phyloP scores from a whole-genome alignment of 2,888 invertebrate species.

The Dromius quadrimaculatus region DNA sequence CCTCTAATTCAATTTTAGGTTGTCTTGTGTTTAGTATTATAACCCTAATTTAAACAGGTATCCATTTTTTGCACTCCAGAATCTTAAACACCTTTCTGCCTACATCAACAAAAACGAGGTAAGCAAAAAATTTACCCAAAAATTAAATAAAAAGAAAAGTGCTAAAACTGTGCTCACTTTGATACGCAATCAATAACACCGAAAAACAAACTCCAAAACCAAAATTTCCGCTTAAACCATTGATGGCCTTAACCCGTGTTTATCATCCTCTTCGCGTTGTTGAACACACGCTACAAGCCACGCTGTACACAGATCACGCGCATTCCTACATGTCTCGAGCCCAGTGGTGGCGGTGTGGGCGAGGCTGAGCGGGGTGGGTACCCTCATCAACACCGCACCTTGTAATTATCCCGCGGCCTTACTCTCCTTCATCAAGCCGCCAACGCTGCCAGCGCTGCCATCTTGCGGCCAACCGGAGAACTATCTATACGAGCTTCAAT shows the following conservation, averaged over 20 bases:
- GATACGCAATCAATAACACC: conserved; percentile 13
- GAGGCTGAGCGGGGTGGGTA: neutral
- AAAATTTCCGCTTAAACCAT: no score
- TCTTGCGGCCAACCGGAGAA: conserved; percentile 7
- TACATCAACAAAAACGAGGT: no score
- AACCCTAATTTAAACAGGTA: neutral
- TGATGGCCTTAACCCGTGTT: no score
- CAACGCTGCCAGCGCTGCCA: conserved; percentile 22
- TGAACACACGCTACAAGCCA: neutral
- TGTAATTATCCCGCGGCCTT: conserved; percentile 46
- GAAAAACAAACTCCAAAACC: neutral
- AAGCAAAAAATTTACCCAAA: no score
- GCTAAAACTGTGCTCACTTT: conserved; percentile 1
- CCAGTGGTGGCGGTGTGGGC: neutral
- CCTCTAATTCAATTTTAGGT: no score
- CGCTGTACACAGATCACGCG: conserved; percentile 30
- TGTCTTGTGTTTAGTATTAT: no score
- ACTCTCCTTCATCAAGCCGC: conserved; percentile 46
- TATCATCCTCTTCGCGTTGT: conserved; percentile 19
- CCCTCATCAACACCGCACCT: conserved; percentile 51
- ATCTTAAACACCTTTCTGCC: neutral
- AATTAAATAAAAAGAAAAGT: neutral
- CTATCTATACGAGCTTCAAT: neutral
- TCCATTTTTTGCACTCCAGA: no score
- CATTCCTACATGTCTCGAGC: conserved; percentile 40